Evolutionary conservation across 2,797 vertebrate genomes (phyloP).

Genomic region (Ptychobarbus kaznakovi): DNA sequence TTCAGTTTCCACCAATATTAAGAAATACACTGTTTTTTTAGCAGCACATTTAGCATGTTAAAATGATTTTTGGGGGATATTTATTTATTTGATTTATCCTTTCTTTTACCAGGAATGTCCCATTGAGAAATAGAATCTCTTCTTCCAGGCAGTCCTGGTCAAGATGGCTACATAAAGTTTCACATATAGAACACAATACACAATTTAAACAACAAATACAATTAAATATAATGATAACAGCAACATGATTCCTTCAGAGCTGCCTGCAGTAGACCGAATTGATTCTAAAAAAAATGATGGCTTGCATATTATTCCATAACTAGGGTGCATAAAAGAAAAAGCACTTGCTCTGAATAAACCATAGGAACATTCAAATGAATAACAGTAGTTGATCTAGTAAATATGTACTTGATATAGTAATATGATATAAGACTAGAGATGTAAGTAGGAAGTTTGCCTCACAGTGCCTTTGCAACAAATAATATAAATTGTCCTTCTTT

Average conservation of each 20-base stretch:
- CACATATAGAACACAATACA: background rate
- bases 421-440: background rate
- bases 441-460: background rate
- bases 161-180: constrained; percentile 3
- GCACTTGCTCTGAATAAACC: background rate
- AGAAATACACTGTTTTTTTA: background rate
- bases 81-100: background rate
- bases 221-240: background rate
- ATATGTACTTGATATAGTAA: background rate
- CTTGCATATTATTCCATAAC: background rate
- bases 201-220: background rate
- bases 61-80: background rate
- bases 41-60: background rate
- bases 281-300: background rate
- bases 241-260: background rate
- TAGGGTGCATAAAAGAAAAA: background rate
- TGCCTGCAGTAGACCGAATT: background rate
- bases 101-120: background rate
- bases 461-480: background rate
- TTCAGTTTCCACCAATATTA: background rate
- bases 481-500: background rate
- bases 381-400: background rate
- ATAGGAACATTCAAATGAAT: background rate
- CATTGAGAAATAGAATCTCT: background rate
- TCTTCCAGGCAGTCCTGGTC: background rate